These are phyloP conservation scores for Sebastes hubbsi DNA, from an alignment of 2,797 vertebrate species.

Conservation along the genomic window DNA sequence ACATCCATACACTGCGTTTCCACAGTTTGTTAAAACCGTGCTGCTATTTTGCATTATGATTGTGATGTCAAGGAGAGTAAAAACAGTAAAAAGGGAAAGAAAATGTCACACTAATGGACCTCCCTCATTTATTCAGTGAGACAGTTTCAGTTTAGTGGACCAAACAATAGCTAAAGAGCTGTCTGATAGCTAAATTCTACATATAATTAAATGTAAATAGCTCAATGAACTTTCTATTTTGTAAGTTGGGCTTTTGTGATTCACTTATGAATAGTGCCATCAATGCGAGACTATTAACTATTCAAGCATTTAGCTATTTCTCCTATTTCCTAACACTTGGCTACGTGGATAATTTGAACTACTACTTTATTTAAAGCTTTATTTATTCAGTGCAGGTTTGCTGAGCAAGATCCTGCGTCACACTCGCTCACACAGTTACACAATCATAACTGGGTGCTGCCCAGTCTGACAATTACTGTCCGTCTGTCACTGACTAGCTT, in stretches of 20 bases:
- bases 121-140: background rate
- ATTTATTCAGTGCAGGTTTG: background rate
- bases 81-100: background rate
- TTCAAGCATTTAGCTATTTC: slow-evolving; percentile 1
- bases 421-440: background rate
- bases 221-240: background rate
- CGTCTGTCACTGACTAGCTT: background rate
- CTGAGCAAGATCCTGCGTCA: background rate
- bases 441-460: background rate
- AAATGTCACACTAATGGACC: slow-evolving; percentile 8
- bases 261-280: background rate
- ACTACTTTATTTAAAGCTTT: background rate
- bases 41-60: slow-evolving; percentile 27
- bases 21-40: background rate
- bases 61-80: slow-evolving; percentile 4
- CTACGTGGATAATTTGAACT: background rate
- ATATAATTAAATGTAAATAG: slow-evolving; percentile 12
- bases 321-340: background rate
- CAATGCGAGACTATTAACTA: background rate
- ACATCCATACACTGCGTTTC: background rate
- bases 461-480: background rate
- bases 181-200: background rate
- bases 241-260: background rate
- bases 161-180: background rate
- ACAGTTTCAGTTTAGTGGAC: background rate